These are phyloP conservation scores for Eupithecia insigniata DNA, from an alignment of 2,888 invertebrate genomes.

Conservation along the genomic window DNA sequence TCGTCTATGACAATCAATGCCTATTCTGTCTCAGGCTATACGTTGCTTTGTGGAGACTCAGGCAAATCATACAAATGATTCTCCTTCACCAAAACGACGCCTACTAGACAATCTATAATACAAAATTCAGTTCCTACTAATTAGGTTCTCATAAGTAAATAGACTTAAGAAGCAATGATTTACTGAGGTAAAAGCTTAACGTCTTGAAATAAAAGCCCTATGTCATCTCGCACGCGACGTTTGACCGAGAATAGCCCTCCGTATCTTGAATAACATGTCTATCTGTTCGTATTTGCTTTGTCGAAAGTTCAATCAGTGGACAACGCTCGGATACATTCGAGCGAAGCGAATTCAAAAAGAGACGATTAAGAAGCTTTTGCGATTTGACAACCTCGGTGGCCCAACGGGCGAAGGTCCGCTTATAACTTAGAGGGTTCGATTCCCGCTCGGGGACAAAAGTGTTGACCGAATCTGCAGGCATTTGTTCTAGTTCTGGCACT, in stretches of 20 bases:
- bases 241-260: slow-evolving; percentile 8
- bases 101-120: background rate
- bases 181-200: background rate
- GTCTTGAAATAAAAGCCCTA: background rate
- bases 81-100: too few species aligned
- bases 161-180: background rate
- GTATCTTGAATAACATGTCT: slow-evolving; percentile 27
- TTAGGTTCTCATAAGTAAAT: background rate
- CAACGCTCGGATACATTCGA: slow-evolving; percentile 63
- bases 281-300: slow-evolving; percentile 58
- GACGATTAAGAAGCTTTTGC: background rate
- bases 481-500: background rate
- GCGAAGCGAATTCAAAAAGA: slow-evolving; percentile 17
- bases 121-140: background rate
- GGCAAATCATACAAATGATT: background rate
- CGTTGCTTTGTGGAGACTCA: background rate
- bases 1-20: too few species aligned
- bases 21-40: background rate
- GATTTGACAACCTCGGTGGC: background rate
- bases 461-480: background rate
- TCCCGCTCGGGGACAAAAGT: background rate
- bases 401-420: background rate
- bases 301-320: slow-evolving; percentile 74
- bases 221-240: slow-evolving; percentile 17
- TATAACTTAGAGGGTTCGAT: background rate